These are phyloP conservation scores for Darevskia mixta DNA, from an alignment of 2,797 vertebrate species.

Conservation along the genomic window DNA sequence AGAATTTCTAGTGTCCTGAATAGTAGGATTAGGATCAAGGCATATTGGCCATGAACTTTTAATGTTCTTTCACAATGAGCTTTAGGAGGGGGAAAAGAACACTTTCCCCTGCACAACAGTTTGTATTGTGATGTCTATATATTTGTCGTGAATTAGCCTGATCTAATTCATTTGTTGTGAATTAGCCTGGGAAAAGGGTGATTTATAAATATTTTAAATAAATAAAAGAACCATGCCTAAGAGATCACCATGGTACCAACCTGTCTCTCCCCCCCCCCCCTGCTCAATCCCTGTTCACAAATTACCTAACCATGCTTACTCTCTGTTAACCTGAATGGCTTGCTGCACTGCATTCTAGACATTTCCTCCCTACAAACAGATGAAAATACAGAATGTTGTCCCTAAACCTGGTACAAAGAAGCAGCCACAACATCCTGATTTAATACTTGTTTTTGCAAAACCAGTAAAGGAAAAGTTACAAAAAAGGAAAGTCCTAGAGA, in stretches of 20 bases:
- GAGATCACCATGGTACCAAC: constrained; percentile 64
- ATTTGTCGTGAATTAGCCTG: no score
- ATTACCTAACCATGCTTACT: constrained; percentile 46
- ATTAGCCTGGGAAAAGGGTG: no score
- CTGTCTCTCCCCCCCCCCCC: not conserved
- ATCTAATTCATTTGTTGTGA: no score
- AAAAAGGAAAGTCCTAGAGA: not conserved
- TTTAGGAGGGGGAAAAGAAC: not conserved
- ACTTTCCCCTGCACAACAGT: not conserved
- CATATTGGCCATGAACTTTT: not conserved
- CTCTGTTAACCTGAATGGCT: constrained; percentile 63
- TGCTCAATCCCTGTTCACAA: constrained; percentile 49
- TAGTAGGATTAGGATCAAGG: not conserved
- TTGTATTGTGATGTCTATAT: not conserved
- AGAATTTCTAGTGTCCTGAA: not conserved
- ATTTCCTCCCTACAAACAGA: constrained; percentile 62
- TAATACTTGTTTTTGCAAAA: constrained; percentile 40
- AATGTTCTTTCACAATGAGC: not conserved
- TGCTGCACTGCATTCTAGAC: constrained; percentile 67
- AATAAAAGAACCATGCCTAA: constrained; percentile 33
- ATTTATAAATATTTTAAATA: constrained; percentile 1
- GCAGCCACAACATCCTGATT: constrained; percentile 57
- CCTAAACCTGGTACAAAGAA: constrained; percentile 59
- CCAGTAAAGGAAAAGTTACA: constrained; percentile 31
- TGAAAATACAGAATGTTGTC: constrained; percentile 70